Evolutionary conservation across 1,140 invertebrate species (phyloP).

Genomic region (Pogonomyrmex barbatus): DNA sequence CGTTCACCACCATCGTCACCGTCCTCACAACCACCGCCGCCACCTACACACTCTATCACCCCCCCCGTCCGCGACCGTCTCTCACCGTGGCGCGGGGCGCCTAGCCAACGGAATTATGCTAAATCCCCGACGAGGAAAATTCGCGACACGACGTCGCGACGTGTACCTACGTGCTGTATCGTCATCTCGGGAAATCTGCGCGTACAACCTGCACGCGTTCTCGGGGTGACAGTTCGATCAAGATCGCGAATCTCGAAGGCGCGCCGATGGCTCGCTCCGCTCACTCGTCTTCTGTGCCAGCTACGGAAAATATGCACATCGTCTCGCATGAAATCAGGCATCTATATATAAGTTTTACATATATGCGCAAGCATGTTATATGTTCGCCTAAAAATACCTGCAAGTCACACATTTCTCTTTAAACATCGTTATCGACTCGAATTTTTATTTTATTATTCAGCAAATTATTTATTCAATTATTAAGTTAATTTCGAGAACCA

Average conservation of each 20-base stretch:
- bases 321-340: slow-evolving; percentile 41
- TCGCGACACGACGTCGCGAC: slow-evolving; percentile 74
- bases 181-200: slow-evolving; percentile 70
- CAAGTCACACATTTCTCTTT: not conserved
- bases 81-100: slow-evolving; percentile 54
- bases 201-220: slow-evolving; percentile 37
- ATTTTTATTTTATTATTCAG: not conserved
- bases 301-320: slow-evolving; percentile 44
- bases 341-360: not conserved
- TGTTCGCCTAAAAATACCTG: not conserved
- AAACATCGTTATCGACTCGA: not conserved
- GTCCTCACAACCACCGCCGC: slow-evolving; percentile 40
- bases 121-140: slow-evolving; percentile 79
- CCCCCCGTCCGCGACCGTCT: slow-evolving; percentile 17
- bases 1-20: slow-evolving; percentile 67
- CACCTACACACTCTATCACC: slow-evolving; percentile 29
- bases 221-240: slow-evolving; percentile 62
- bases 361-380: not conserved
- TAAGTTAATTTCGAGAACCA: not conserved
- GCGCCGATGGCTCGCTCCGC: slow-evolving; percentile 39
- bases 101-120: slow-evolving; percentile 78
- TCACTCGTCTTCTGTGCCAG: slow-evolving; percentile 27
- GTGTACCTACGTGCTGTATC: slow-evolving; percentile 73
- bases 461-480: not conserved
- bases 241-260: slow-evolving; percentile 62